phyloP scores from a whole-genome alignment of 2,888 invertebrate species.

The Tholera decimalis region DNA sequence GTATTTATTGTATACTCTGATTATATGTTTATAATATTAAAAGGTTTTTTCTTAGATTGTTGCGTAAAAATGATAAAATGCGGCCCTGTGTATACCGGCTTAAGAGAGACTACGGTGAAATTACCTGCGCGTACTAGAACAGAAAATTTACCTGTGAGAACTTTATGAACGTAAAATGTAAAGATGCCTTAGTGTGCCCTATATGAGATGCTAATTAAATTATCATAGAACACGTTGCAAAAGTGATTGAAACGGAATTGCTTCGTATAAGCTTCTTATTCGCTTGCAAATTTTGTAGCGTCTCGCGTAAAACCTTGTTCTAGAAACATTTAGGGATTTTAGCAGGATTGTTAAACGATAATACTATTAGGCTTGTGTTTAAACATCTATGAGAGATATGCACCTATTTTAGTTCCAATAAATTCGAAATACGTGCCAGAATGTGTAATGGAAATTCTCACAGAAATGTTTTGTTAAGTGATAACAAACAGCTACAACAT shows the following conservation, averaged over 20 bases:
- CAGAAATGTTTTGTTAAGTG: too few species aligned
- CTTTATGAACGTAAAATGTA: conserved; percentile 24
- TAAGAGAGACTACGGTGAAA: background rate
- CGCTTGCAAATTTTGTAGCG: conserved; percentile 24
- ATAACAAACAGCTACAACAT: too few species aligned
- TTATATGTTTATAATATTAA: too few species aligned
- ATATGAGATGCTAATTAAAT: conserved; percentile 47
- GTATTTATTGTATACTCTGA: too few species aligned
- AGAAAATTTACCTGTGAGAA: conserved; percentile 20
- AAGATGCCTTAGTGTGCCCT: conserved; percentile 17
- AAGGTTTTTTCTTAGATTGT: too few species aligned
- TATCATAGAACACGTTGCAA: conserved; percentile 37
- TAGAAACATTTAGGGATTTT: conserved; percentile 33
- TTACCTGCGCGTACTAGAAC: conserved; percentile 9
- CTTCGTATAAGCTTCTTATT: conserved; percentile 31
- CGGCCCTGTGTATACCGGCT: background rate
- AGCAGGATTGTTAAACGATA: conserved; percentile 24
- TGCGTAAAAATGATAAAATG: too few species aligned
- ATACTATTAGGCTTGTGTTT: too few species aligned
- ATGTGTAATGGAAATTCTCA: too few species aligned
- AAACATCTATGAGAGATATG: too few species aligned
- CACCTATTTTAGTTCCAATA: too few species aligned
- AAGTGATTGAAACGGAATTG: conserved; percentile 49
- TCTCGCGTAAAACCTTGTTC: conserved; percentile 11
- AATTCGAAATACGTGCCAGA: too few species aligned